A percentile compares a stretch with the other conserved stretches of the same genome.
These are phyloP conservation scores for Leiothrix lutea DNA, from an alignment of 2,113 vertebrate species.

Conservation along the genomic window DNA sequence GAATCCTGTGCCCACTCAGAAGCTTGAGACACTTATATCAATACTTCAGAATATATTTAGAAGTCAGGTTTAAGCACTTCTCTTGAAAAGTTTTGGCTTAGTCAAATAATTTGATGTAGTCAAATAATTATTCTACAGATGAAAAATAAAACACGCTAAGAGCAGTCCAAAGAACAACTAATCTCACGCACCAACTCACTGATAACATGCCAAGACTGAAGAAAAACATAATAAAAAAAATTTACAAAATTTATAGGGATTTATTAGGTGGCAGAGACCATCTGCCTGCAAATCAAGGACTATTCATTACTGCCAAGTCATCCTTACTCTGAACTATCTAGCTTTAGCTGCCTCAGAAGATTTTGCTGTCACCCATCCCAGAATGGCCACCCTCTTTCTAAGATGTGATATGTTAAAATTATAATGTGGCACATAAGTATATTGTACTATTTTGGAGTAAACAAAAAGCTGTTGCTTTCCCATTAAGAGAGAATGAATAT, in stretches of 20 bases:
- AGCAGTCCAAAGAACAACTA: background rate
- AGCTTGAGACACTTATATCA: background rate
- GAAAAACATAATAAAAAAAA: background rate
- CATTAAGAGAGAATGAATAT: background rate
- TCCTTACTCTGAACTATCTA: background rate
- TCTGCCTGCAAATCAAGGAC: background rate
- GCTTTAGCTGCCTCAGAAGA: background rate
- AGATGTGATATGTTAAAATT: background rate
- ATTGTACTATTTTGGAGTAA: background rate
- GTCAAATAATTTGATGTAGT: background rate
- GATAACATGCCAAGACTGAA: background rate
- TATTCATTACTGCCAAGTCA: background rate
- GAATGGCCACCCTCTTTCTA: background rate
- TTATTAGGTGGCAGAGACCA: background rate
- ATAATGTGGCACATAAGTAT: background rate
- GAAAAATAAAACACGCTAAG: background rate
- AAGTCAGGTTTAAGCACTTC: background rate
- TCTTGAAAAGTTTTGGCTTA: background rate
- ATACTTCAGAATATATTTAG: background rate
- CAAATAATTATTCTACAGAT: background rate
- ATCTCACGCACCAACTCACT: background rate
- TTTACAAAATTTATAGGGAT: background rate
- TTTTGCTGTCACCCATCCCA: background rate
- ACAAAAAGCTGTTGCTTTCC: rapidly evolving
- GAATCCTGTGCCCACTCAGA: background rate